phyloP scores from a whole-genome alignment of 2,113 vertebrate species.

The Mystacornis crossleyi region DNA sequence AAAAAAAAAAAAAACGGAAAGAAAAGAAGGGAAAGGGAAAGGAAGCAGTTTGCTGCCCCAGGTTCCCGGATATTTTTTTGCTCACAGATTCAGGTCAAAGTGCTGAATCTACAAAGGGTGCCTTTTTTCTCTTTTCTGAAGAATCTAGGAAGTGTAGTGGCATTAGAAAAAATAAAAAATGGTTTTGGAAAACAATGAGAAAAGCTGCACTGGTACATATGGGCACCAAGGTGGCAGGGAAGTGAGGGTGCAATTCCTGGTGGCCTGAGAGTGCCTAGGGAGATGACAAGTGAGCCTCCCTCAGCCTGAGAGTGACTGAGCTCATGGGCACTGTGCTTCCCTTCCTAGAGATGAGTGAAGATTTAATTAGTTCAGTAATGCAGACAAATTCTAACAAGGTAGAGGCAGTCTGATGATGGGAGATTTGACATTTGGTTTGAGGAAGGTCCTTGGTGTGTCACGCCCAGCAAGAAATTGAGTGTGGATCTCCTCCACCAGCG shows the following conservation, averaged over 20 bases:
- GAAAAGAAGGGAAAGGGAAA: neutral
- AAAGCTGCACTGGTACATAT: neutral
- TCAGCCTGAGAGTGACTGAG: neutral
- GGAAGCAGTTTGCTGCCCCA: neutral
- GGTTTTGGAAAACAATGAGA: neutral
- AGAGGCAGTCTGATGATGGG: neutral
- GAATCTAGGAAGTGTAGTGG: neutral
- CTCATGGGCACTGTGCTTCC: rapidly evolving
- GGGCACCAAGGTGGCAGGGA: neutral
- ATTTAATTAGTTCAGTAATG: neutral
- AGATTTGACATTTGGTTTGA: neutral
- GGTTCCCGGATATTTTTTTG: neutral
- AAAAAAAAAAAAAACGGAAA: too few relatives aligned
- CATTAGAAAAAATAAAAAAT: neutral
- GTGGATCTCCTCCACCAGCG: rapidly evolving
- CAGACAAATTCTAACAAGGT: neutral
- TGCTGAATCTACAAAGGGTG: neutral
- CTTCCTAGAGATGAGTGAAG: neutral
- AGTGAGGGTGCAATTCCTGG: neutral
- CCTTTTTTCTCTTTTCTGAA: neutral
- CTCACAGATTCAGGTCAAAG: neutral
- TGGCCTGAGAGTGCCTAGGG: neutral
- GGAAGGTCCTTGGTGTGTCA: neutral
- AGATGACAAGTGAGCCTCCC: neutral
- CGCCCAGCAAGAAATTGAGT: neutral